Evolutionary conservation across 2,888 invertebrate species (phyloP).

Genomic region (Electrophaes corylata): DNA sequence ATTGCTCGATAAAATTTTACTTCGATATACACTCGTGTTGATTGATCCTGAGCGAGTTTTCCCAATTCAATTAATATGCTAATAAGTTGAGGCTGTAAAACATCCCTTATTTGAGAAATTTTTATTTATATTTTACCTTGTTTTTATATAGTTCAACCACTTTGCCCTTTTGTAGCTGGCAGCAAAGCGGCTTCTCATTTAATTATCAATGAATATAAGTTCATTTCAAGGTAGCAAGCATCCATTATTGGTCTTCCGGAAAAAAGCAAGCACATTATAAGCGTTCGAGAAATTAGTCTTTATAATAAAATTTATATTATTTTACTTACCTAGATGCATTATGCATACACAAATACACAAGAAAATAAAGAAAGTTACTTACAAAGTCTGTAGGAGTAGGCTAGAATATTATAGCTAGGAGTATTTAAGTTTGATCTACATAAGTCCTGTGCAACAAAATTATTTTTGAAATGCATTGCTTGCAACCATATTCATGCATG

Average conservation of each 20-base stretch:
- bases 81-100: constrained; percentile 21
- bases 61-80: constrained; percentile 30
- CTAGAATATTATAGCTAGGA: too few relatives aligned
- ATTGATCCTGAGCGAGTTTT: constrained; percentile 36
- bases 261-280: not conserved
- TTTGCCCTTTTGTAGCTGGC: not conserved
- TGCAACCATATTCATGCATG: constrained; percentile 32
- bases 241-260: not conserved
- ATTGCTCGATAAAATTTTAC: constrained; percentile 37
- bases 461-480: constrained; percentile 24
- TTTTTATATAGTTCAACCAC: constrained; percentile 1
- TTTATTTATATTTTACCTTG: constrained; percentile 3
- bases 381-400: too few relatives aligned
- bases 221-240: not conserved
- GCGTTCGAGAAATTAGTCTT: not conserved
- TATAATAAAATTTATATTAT: too few relatives aligned
- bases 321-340: too few relatives aligned
- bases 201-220: constrained; percentile 1
- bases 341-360: too few relatives aligned
- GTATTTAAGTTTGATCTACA: too few relatives aligned
- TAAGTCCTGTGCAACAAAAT: not conserved
- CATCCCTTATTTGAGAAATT: constrained; percentile 1
- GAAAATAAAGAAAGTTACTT: too few relatives aligned
- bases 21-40: constrained; percentile 29
- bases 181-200: not conserved